Conservation (phyloP, 2,888 invertebrate species). For the Rotaria magnacalcarata region DNA sequence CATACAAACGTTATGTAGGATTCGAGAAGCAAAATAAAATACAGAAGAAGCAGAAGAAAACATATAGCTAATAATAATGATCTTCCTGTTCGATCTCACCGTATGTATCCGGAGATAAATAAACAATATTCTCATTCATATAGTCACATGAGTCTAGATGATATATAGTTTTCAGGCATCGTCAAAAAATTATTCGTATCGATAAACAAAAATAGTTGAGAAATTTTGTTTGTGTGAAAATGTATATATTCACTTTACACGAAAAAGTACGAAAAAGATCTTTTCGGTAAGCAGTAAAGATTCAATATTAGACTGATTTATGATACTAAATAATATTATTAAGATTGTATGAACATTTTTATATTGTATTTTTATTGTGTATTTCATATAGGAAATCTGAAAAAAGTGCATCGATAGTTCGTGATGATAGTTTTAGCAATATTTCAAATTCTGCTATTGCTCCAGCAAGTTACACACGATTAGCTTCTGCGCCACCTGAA, state of each 20-base stretch:
- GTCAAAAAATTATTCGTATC: not conserved
- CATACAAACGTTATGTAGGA: not conserved
- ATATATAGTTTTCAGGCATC: not conserved
- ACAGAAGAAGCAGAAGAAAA: not conserved
- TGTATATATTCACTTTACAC: not conserved
- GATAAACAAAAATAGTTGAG: no score
- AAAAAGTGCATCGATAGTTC: conserved; percentile 30
- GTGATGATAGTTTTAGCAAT: conserved; percentile 32
- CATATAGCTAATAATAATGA: not conserved
- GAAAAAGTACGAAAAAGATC: not conserved
- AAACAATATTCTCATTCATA: not conserved
- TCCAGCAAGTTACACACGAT: not conserved
- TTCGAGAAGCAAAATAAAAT: not conserved
- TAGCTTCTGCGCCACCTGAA: conserved; percentile 31
- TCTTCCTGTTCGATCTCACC: conserved; percentile 26
- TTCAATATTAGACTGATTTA: not conserved
- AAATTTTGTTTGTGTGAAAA: not conserved
- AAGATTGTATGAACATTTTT: no score
- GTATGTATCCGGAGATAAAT: not conserved
- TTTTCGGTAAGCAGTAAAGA: not conserved
- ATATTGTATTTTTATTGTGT: not conserved
- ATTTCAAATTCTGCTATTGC: not conserved
- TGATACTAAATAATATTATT: not conserved
- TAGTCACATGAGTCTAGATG: not conserved
- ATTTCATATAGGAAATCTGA: not conserved